These are phyloP conservation scores for Mallateleia sp. DNA, from an alignment of 2,888 invertebrate genomes.

Conservation along the genomic window DNA sequence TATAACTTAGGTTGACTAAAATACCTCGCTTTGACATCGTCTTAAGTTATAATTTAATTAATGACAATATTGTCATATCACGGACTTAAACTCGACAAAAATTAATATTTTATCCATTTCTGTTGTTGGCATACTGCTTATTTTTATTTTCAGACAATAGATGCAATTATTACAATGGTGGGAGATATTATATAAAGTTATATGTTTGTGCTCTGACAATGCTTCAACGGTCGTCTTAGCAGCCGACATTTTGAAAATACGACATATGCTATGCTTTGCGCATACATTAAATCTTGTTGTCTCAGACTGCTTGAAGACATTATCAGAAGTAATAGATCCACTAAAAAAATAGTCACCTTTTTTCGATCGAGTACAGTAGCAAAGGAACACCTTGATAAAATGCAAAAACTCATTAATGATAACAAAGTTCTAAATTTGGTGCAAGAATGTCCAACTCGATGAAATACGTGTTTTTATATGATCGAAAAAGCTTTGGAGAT, in stretches of 20 bases:
- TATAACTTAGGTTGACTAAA: no score
- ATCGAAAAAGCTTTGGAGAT: slow-evolving; percentile 25
- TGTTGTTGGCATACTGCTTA: no score
- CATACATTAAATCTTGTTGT: slow-evolving; percentile 22
- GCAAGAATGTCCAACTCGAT: slow-evolving; percentile 30
- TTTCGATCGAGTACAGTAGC: slow-evolving; percentile 4
- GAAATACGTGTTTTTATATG: slow-evolving; percentile 23
- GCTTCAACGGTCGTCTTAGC: slow-evolving; percentile 5
- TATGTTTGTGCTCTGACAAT: slow-evolving; percentile 13
- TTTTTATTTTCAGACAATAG: no score
- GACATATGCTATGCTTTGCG: slow-evolving; percentile 22
- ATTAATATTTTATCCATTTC: no score
- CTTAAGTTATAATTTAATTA: no score
- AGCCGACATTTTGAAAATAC: slow-evolving; percentile 26
- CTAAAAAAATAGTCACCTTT: slow-evolving; percentile 14
- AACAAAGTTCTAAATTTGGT: slow-evolving; percentile 24
- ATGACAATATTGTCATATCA: no score
- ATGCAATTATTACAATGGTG: not conserved
- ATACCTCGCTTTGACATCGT: no score
- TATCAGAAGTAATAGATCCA: slow-evolving; percentile 4
- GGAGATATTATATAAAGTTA: not conserved
- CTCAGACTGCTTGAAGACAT: slow-evolving; percentile 20
- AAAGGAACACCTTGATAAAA: slow-evolving; percentile 20
- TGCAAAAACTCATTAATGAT: slow-evolving; percentile 29
- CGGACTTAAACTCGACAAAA: no score